phyloP scores from a whole-genome alignment of 35 echinoderm and acorn worm genomes.

The Heliocidaris erythrogramma region DNA sequence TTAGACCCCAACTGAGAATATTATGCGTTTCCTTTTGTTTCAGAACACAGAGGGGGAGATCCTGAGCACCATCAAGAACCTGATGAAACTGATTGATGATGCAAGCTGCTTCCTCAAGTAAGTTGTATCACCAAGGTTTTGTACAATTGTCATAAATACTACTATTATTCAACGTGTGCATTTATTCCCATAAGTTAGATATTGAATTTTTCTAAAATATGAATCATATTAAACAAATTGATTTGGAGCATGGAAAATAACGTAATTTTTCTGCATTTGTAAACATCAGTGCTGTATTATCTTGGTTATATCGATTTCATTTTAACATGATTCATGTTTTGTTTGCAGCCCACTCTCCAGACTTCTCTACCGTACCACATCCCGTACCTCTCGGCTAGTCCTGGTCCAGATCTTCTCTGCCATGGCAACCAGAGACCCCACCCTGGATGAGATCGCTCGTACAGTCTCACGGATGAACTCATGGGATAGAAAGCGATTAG shows the following conservation, averaged over 20 bases:
- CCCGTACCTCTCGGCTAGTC: constrained; percentile 50
- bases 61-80: constrained; percentile 74
- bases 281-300: no score
- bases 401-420: constrained; percentile 73
- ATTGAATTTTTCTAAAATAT: no score
- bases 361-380: constrained; percentile 73
- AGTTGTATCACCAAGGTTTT: neutral
- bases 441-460: constrained; percentile 56
- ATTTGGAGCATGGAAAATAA: no score
- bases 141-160: neutral
- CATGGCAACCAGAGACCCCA: constrained; percentile 65
- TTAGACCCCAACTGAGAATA: no score
- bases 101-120: constrained; percentile 68
- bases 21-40: neutral
- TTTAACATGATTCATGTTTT: neutral
- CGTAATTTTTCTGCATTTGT: no score
- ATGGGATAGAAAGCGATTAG: constrained; percentile 82
- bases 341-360: constrained; percentile 63
- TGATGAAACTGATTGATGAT: constrained; percentile 65
- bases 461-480: constrained; percentile 68
- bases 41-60: constrained; percentile 83
- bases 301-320: no score
- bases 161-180: no score
- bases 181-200: no score
- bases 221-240: no score